A percentile compares a stretch with the other conserved stretches of the same genome.
Evolutionary conservation across 2,797 vertebrate genomes (phyloP).

Genomic region (Onychomys torridus): DNA sequence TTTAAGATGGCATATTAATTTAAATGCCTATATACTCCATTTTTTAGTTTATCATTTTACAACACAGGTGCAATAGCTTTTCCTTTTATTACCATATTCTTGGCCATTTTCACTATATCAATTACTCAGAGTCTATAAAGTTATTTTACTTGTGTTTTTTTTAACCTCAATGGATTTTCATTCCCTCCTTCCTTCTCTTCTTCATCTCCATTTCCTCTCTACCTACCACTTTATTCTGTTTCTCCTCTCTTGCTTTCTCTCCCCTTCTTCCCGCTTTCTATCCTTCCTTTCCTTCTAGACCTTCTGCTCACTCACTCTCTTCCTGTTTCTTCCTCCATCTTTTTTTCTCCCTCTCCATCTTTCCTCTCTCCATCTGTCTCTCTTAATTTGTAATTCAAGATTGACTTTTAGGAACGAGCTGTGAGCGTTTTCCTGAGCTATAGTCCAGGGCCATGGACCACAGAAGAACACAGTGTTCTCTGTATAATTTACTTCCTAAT

Average conservation of each 20-base stretch:
- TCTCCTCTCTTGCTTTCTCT: not conserved
- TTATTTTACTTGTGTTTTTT: not conserved
- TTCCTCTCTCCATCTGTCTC: not conserved
- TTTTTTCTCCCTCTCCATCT: too few species aligned
- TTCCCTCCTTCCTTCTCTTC: not conserved
- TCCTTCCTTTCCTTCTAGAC: not conserved
- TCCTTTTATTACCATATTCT: not conserved
- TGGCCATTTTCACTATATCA: slow-evolving; percentile 1
- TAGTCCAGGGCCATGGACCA: not conserved
- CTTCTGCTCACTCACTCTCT: too few species aligned
- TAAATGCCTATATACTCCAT: not conserved
- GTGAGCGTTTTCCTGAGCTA: not conserved
- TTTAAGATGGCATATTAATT: slow-evolving; percentile 27
- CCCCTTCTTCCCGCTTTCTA: not conserved
- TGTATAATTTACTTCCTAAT: not conserved
- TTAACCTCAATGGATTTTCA: not conserved
- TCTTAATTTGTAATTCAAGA: not conserved
- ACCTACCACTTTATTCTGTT: not conserved
- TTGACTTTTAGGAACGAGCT: not conserved
- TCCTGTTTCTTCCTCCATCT: not conserved
- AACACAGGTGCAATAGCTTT: not conserved
- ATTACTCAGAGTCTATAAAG: slow-evolving; percentile 4
- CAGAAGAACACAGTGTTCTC: not conserved
- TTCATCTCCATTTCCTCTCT: too few species aligned
- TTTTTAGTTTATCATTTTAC: slow-evolving; percentile 17